Conservation (phyloP, 2,888 invertebrate species). For the Shargacucullia verbasci region DNA sequence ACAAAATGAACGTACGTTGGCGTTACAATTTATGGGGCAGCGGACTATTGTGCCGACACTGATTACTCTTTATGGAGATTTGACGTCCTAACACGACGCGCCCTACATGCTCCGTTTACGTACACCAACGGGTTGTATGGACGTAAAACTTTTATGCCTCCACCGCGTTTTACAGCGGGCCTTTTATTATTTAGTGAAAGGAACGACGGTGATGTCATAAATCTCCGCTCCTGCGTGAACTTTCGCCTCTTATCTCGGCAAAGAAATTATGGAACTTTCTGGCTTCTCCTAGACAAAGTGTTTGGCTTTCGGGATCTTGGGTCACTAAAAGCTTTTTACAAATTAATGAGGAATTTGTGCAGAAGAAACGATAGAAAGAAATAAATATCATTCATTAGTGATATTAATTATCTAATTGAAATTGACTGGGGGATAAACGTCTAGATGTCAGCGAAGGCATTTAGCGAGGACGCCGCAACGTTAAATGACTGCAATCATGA, state of each 20-base stretch:
- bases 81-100: conserved; percentile 78
- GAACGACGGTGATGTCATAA: conserved; percentile 88
- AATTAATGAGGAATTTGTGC: conserved; percentile 78
- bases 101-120: conserved; percentile 78
- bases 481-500: conserved; percentile 52
- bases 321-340: conserved; percentile 84
- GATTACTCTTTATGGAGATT: conserved; percentile 87
- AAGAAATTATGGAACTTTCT: conserved; percentile 89
- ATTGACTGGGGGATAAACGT: conserved; percentile 47
- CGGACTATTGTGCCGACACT: conserved; percentile 82
- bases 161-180: conserved; percentile 87
- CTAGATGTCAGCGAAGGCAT: conserved; percentile 37
- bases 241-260: conserved; percentile 88
- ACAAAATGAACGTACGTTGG: conserved; percentile 72
- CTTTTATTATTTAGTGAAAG: conserved; percentile 89
- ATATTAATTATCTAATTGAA: conserved; percentile 52
- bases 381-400: conserved; percentile 52
- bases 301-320: conserved; percentile 84
- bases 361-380: conserved; percentile 62
- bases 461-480: conserved; percentile 37
- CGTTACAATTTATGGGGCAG: conserved; percentile 77
- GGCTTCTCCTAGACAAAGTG: conserved; percentile 88
- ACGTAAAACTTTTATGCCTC: conserved; percentile 88
- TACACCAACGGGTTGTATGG: conserved; percentile 86
- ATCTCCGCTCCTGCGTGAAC: conserved; percentile 89